Base-by-base conservation (phyloP, 1,140 invertebrate genomes). In the Belonocnema kinseyi region DNA sequence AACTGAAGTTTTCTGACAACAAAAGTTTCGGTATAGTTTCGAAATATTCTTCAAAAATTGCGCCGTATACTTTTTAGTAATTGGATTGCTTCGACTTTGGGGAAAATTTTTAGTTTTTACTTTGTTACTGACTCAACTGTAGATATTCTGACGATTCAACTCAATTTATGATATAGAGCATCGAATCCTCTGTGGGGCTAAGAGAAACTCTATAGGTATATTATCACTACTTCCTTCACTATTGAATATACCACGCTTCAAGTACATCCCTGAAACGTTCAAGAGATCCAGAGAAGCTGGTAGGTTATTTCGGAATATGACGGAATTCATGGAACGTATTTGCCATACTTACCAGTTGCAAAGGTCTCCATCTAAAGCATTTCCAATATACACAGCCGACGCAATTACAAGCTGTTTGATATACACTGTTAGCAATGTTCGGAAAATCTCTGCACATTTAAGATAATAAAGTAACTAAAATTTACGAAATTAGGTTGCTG, bases 161-260 rank as follows among this genome's bases (percentile, higher is more conserved):
- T 61, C 16, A 61, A 11, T 61, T 19, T 7, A 5, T 14, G 58
- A 61, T 61, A 13, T 61, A 13, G 3, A 12, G 26, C 58, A 7
- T 61, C 16, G 33, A 61, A 58, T 58, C 19, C 56, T 26, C 56
- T 46, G 10, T 46, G 40, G 40, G 10, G 40, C 7, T 11, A 46
- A 0, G 10, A 26, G 12, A 14, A 61, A 61, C 19, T 61, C 26
- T 19, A 26, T 19, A 61, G 12, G 26, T 61, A 33, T 26, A 61
- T 61, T 61, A 61, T 33, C 21, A 61, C 58, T 33, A 61, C 58
- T 61, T 61, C 53, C 53, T 54, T 54, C 11, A 54, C 19, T 54
- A 54, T 54, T 54, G 17, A 54, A 54, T 54, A 46, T 58, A 26
- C 56, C 26, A 33, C 13, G 21, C 21, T 12, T 61, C 58, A 61